phyloP scores from a whole-genome alignment of 1,140 invertebrate genomes.

The Diabrotica virgifera region DNA sequence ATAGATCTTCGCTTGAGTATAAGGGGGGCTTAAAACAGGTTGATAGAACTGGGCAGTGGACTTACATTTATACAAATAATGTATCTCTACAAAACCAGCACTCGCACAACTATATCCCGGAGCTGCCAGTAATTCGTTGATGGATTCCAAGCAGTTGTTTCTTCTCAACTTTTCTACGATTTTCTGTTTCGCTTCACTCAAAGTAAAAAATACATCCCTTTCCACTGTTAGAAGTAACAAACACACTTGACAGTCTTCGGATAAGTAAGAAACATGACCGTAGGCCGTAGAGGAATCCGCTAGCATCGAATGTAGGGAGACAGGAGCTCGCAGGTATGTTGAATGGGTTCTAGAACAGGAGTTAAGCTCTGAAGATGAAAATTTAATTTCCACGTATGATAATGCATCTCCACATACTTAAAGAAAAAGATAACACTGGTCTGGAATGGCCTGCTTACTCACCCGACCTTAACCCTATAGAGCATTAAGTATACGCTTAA shows the following conservation, averaged over 20 bases:
- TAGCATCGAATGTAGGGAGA: slow-evolving; percentile 86
- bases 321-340: no score
- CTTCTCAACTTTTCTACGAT: slow-evolving; percentile 79
- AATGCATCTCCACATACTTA: no score
- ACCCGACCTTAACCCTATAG: no score
- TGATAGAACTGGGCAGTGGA: slow-evolving; percentile 86
- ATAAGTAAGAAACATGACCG: slow-evolving; percentile 90
- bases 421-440: no score
- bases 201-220: slow-evolving; percentile 81
- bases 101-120: slow-evolving; percentile 61
- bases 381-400: no score
- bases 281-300: slow-evolving; percentile 93
- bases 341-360: no score
- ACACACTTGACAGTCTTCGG: slow-evolving; percentile 90
- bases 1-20: slow-evolving; percentile 59
- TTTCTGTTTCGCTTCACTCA: slow-evolving; percentile 88
- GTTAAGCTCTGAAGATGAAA: no score
- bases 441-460: no score
- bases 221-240: slow-evolving; percentile 87
- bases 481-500: no score
- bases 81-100: slow-evolving; percentile 81
- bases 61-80: slow-evolving; percentile 93
- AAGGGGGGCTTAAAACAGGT: slow-evolving; percentile 72
- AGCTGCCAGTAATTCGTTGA: slow-evolving; percentile 77
- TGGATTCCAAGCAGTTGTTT: slow-evolving; percentile 75